phyloP scores from a whole-genome alignment of 2,888 invertebrate genomes.

The Masnerella sp. region DNA sequence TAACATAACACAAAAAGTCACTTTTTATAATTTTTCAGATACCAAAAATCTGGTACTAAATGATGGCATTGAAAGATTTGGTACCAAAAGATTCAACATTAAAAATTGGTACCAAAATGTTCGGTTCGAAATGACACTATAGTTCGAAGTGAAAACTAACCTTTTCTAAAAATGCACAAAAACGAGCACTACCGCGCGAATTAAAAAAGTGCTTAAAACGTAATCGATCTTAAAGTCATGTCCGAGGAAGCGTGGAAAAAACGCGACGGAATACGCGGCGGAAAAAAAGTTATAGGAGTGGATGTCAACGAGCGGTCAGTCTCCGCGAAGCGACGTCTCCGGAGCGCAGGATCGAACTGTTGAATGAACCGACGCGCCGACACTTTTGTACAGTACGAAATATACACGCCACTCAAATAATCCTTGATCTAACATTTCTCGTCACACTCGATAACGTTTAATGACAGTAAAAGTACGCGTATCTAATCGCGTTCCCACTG shows the following conservation, averaged over 20 bases:
- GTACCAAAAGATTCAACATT: too few species aligned
- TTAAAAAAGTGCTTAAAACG: too few species aligned
- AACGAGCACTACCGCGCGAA: not conserved
- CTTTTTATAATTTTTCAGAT: too few species aligned
- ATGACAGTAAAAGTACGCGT: slow-evolving; percentile 55
- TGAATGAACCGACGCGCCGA: slow-evolving; percentile 56
- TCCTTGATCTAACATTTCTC: slow-evolving; percentile 57
- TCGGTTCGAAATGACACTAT: too few species aligned
- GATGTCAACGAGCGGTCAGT: slow-evolving; percentile 55
- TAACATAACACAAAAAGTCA: too few species aligned
- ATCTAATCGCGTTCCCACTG: slow-evolving; percentile 55
- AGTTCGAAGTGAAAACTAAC: too few species aligned
- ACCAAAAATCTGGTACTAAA: too few species aligned
- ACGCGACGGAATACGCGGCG: slow-evolving; percentile 1
- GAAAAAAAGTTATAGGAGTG: slow-evolving; percentile 31
- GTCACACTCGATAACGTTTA: slow-evolving; percentile 55
- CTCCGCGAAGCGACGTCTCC: slow-evolving; percentile 56
- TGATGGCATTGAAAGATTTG: too few species aligned
- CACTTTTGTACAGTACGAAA: slow-evolving; percentile 52
- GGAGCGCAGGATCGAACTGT: slow-evolving; percentile 52
- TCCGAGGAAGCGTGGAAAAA: too few species aligned
- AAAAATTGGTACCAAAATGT: too few species aligned
- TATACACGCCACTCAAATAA: slow-evolving; percentile 55
- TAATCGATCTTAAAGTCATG: too few species aligned
- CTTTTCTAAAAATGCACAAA: too few species aligned